phyloP scores from a whole-genome alignment of 2,888 invertebrate genomes.

The Drosophila planitibia region DNA sequence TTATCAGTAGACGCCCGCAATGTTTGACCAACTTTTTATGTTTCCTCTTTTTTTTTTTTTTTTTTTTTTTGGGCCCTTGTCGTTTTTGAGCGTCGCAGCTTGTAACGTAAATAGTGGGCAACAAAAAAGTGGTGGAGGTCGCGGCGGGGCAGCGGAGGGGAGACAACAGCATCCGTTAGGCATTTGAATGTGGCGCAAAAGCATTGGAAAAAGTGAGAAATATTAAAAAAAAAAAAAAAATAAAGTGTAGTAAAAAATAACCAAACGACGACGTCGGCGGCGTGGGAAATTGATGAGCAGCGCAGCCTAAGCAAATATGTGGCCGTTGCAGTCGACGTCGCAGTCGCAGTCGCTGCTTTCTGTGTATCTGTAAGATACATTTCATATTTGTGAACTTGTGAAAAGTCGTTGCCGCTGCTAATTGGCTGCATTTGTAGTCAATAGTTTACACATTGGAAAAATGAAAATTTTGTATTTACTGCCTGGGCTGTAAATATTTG shows the following conservation, averaged over 20 bases:
- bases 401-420: conserved; percentile 74
- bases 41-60: conserved; percentile 21
- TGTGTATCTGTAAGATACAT: conserved; percentile 56
- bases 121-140: neutral
- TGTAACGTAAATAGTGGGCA: conserved; percentile 42
- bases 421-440: conserved; percentile 74
- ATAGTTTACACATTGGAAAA: conserved; percentile 65
- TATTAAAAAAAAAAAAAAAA: conserved; percentile 30
- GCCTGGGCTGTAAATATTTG: conserved; percentile 67
- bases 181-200: conserved; percentile 57
- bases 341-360: conserved; percentile 11
- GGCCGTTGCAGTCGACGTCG: conserved; percentile 13
- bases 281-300: conserved; percentile 68
- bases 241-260: conserved; percentile 66
- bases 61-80: conserved; percentile 20
- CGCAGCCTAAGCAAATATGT: conserved; percentile 66
- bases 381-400: conserved; percentile 73
- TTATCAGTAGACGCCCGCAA: conserved; percentile 55
- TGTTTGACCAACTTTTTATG: conserved; percentile 63
- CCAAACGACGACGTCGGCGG: conserved; percentile 52
- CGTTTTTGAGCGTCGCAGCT: conserved; percentile 44
- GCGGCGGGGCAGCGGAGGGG: neutral
- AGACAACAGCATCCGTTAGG: conserved; percentile 61
- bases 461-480: conserved; percentile 40
- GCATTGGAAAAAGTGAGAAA: conserved; percentile 54